phyloP scores from a whole-genome alignment of 1,140 invertebrate genomes.

The Drosophila gunungcola region DNA sequence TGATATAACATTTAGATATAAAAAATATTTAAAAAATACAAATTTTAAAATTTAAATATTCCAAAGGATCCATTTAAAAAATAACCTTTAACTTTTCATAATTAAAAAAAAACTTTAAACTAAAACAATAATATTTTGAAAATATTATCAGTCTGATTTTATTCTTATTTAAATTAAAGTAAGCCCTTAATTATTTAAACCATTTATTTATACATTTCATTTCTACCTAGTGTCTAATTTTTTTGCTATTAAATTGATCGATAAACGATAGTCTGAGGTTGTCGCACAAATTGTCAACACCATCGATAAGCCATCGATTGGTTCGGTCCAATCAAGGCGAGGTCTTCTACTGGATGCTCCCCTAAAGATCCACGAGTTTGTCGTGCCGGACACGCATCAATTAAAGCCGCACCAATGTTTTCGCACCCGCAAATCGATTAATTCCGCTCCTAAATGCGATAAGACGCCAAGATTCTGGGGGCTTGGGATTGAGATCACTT shows the following conservation, averaged over 20 bases:
- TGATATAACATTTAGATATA: no score
- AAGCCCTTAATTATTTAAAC: no score
- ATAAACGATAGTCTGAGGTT: constrained; percentile 30
- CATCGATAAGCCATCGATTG: constrained; percentile 55
- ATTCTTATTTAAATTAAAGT: no score
- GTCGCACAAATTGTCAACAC: constrained; percentile 58
- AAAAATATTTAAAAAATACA: no score
- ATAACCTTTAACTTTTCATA: no score
- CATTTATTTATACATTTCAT: no score
- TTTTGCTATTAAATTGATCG: constrained; percentile 6
- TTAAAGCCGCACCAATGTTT: constrained; percentile 84
- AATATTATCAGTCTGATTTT: no score
- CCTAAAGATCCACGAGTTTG: constrained; percentile 17
- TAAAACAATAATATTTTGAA: no score
- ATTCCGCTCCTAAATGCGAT: constrained; percentile 80
- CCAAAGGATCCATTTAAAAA: no score
- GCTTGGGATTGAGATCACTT: constrained; percentile 10
- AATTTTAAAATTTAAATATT: no score
- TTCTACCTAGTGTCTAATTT: no score
- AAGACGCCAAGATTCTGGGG: constrained; percentile 39
- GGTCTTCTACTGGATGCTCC: background rate
- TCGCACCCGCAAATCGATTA: constrained; percentile 84
- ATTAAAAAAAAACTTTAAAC: no score
- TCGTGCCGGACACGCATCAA: constrained; percentile 75
- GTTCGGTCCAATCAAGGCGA: constrained; percentile 7